Evolutionary conservation across 2,888 invertebrate species (phyloP).

Genomic region (Papilio demoleus): DNA sequence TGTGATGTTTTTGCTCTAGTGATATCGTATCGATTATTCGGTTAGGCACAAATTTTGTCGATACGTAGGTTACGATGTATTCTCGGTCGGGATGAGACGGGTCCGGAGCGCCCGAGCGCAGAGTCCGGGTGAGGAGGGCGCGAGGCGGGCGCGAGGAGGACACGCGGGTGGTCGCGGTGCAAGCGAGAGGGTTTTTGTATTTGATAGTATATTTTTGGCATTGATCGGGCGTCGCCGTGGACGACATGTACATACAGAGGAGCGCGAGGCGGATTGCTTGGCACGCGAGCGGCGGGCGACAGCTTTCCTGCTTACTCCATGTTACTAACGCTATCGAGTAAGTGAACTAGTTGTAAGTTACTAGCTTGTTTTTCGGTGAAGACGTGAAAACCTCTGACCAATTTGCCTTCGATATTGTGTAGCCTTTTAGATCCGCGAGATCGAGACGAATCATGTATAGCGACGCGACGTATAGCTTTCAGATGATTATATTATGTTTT

Average conservation of each 20-base stretch:
- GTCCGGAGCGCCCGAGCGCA: too few relatives aligned
- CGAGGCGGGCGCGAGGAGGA: conserved; percentile 39
- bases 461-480: conserved; percentile 76
- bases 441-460: conserved; percentile 79
- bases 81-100: conserved; percentile 11
- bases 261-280: conserved; percentile 64
- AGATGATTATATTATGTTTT: conserved; percentile 63
- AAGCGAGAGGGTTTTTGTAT: conserved; percentile 61
- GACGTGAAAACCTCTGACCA: conserved; percentile 81
- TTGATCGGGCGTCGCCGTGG: conserved; percentile 68
- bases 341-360: conserved; percentile 74
- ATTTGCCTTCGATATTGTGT: conserved; percentile 83
- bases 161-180: conserved; percentile 52
- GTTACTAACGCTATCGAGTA: conserved; percentile 69
- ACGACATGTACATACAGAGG: conserved; percentile 77
- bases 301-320: conserved; percentile 72
- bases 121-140: neutral
- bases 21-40: conserved; percentile 55
- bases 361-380: conserved; percentile 78
- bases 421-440: conserved; percentile 77
- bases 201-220: conserved; percentile 74
- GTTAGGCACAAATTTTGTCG: conserved; percentile 56
- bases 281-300: conserved; percentile 61
- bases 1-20: conserved; percentile 77
- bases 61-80: conserved; percentile 43